Evolutionary conservation across 2,888 invertebrate genomes (phyloP), one percentile per base, ranked within the genome.

Genomic region (Atethmia centrago): DNA sequence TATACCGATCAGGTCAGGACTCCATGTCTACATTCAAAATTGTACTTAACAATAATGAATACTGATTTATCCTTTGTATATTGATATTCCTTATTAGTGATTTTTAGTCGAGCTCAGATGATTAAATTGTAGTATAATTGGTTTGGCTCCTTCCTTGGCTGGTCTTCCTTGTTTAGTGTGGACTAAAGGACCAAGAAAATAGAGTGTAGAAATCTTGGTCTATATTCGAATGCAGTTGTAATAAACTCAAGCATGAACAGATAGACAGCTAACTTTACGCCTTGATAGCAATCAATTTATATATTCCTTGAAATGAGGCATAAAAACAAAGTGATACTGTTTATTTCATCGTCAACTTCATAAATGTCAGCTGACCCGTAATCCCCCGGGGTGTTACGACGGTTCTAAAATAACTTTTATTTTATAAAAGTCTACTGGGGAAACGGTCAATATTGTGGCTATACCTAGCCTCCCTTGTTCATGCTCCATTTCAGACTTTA

Each of bases 401-500:
- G 70, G 66, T 74, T 82, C 67, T 70, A 77, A 74, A 82, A 84
- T 84, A 64, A n/a, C n/a, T 64, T 55, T n/a, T 64, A 55, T 64
- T 16, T 53, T 36, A 36, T 55, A 73, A 73, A 76, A 63, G 14
- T 47, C 55, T n/a, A 12, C 65, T 42, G 36, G 64, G 71, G 49
- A 62, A 64, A 59, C 62, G 84, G 71, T 67, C 59, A 79, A 53
- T 64, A 80, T 28, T 73, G 63, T 71, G 63, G 40, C 28, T 62
- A 47, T 36, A 47, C 79, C 65, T 77, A 42, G 61, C 25, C 62
- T 67, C 82, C 84, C 84, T 71, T 71, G 19, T 76, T 85, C 68
- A 81, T 86, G 84, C 75, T 81, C 75, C 68, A 80, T 62, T 84
- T 83, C 58, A 68, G 40, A 25, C 65, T 80, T 83, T 61, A 85